Percentiles rank a stretch among this genome's conserved stretches.
phyloP scores from a whole-genome alignment of 2,888 invertebrate genomes.

The Catocala fraxini region DNA sequence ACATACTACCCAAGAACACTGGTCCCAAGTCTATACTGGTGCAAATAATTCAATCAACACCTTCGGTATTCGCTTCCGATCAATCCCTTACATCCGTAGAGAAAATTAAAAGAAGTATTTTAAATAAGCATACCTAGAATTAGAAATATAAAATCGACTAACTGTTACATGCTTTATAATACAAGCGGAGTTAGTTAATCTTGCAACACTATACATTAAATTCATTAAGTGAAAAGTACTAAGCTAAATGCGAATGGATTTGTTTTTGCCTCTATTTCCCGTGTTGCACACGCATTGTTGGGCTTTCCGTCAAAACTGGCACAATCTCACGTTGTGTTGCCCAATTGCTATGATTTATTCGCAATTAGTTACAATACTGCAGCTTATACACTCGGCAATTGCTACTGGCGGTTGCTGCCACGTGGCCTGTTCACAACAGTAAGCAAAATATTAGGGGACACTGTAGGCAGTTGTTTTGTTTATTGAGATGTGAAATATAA shows the following conservation, averaged over 20 bases:
- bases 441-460: slow-evolving; percentile 25
- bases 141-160: too few relatives aligned
- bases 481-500: slow-evolving; percentile 67
- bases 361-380: slow-evolving; percentile 60
- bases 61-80: too few relatives aligned
- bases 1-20: too few relatives aligned
- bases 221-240: background rate
- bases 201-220: background rate
- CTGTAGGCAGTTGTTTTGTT: slow-evolving; percentile 45
- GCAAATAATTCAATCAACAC: too few relatives aligned
- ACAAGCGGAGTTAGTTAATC: background rate
- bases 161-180: background rate
- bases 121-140: too few relatives aligned
- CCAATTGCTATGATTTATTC: slow-evolving; percentile 60
- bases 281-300: slow-evolving; percentile 21
- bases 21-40: too few relatives aligned
- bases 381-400: slow-evolving; percentile 46
- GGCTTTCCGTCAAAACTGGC: slow-evolving; percentile 26
- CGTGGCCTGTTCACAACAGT: slow-evolving; percentile 40
- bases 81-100: too few relatives aligned
- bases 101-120: too few relatives aligned
- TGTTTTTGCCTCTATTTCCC: slow-evolving; percentile 2
- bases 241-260: slow-evolving; percentile 2
- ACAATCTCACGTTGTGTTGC: slow-evolving; percentile 33
- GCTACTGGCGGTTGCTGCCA: slow-evolving; percentile 39